Conservation (phyloP, 2,888 invertebrate species). For the Tholera decimalis region DNA sequence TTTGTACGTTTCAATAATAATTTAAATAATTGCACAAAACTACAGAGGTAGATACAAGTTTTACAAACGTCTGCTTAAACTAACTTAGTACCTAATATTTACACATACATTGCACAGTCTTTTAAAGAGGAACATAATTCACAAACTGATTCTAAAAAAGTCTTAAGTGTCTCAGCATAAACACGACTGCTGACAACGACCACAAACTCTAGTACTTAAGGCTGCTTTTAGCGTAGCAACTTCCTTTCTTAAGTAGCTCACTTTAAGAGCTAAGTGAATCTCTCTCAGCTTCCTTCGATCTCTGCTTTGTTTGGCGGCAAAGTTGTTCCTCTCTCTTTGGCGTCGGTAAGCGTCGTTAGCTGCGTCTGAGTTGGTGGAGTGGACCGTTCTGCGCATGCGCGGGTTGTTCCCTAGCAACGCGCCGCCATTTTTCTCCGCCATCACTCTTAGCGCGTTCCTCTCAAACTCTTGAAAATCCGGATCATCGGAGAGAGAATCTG, state of each 20-base stretch:
- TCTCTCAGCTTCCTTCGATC: constrained; percentile 97
- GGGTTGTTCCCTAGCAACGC: constrained; percentile 90
- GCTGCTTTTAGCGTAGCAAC: constrained; percentile 73
- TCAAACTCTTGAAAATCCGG: constrained; percentile 93
- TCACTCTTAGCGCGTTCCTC: constrained; percentile 92
- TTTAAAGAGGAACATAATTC: constrained; percentile 34
- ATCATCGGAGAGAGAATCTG: constrained; percentile 81
- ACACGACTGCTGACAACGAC: constrained; percentile 68
- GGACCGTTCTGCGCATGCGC: constrained; percentile 92
- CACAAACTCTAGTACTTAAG: constrained; percentile 69
- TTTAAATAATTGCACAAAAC: constrained; percentile 68
- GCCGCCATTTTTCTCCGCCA: constrained; percentile 92
- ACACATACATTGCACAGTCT: constrained; percentile 50
- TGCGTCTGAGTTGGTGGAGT: constrained; percentile 77
- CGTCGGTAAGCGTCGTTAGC: constrained; percentile 96
- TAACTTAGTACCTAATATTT: constrained; percentile 16
- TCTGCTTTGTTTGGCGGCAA: constrained; percentile 98
- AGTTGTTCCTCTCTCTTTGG: constrained; percentile 97
- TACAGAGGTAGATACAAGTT: constrained; percentile 43
- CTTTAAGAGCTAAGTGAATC: constrained; percentile 97
- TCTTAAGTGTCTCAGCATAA: constrained; percentile 38
- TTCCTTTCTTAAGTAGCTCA: constrained; percentile 93
- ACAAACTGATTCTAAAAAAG: constrained; percentile 12
- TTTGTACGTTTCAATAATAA: constrained; percentile 6
- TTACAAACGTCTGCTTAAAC: constrained; percentile 26